Percentiles rank a stretch among this genome's conserved stretches.
These are phyloP conservation scores for Terrapene triunguis DNA, from an alignment of 2,113 vertebrate species.

Conservation along the genomic window DNA sequence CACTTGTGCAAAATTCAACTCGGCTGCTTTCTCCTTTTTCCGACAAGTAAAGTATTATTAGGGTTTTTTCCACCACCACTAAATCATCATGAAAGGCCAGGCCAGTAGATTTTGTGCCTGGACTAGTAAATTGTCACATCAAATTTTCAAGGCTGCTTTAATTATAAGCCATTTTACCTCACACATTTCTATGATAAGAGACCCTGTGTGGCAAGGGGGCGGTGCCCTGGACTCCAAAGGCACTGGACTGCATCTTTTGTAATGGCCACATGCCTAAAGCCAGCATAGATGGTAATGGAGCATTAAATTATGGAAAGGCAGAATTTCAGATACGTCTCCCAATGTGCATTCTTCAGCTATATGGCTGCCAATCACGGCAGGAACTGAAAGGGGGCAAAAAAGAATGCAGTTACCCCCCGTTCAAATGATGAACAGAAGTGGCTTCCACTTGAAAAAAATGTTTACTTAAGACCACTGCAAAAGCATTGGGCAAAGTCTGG, in stretches of 20 bases:
- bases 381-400: not conserved
- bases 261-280: not conserved
- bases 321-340: conserved; percentile 6
- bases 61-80: not conserved
- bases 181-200: not conserved
- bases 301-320: conserved; percentile 21
- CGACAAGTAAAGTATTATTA: not conserved
- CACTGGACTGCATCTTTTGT: not conserved
- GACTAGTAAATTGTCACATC: not conserved
- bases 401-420: accelerated
- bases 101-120: not conserved
- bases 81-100: not conserved
- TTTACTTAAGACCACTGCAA: not conserved
- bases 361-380: not conserved
- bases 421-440: accelerated
- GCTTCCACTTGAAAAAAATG: not conserved
- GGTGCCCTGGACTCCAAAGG: not conserved
- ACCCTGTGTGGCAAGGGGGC: not conserved
- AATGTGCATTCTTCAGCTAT: not conserved
- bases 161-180: not conserved
- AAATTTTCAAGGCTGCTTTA: not conserved
- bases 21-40: not conserved
- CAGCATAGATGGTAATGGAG: not conserved
- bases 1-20: not conserved
- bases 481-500: not conserved